Percentiles rank a stretch among this genome's conserved stretches.
phyloP scores from a whole-genome alignment of 2,888 invertebrate genomes.

The Aproaerema taeniolella region DNA sequence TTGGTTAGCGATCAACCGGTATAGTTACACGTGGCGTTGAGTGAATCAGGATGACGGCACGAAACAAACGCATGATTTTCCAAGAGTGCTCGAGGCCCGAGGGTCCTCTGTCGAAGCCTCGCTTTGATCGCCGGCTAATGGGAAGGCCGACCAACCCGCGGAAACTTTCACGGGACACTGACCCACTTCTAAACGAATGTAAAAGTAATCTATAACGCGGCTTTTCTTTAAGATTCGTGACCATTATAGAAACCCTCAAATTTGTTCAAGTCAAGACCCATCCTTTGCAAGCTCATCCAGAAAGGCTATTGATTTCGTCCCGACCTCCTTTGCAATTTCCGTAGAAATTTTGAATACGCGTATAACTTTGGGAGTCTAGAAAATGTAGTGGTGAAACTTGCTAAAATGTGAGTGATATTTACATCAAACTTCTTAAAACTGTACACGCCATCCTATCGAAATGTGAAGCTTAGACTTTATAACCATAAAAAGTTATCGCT shows the following conservation, averaged over 20 bases:
- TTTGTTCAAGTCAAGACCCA: conserved; percentile 4
- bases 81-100: conserved; percentile 38
- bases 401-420: no score
- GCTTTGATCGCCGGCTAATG: conserved; percentile 64
- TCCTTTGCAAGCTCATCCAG: neutral
- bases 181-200: conserved; percentile 57
- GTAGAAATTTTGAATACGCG: no score
- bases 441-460: no score
- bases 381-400: no score
- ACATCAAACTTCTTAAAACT: no score
- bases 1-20: no score
- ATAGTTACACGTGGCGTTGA: no score
- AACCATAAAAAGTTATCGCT: no score
- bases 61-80: conserved; percentile 48
- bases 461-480: no score
- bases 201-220: conserved; percentile 46
- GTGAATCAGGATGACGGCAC: conserved; percentile 21
- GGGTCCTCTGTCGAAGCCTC: conserved; percentile 42
- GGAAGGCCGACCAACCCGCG: conserved; percentile 53
- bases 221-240: conserved; percentile 38
- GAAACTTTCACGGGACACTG: conserved; percentile 72
- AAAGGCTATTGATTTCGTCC: neutral
- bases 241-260: neutral
- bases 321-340: no score
- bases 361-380: no score